These are phyloP conservation scores for Lichenostomus cassidix DNA, from an alignment of 2,113 vertebrate species.

Conservation along the genomic window DNA sequence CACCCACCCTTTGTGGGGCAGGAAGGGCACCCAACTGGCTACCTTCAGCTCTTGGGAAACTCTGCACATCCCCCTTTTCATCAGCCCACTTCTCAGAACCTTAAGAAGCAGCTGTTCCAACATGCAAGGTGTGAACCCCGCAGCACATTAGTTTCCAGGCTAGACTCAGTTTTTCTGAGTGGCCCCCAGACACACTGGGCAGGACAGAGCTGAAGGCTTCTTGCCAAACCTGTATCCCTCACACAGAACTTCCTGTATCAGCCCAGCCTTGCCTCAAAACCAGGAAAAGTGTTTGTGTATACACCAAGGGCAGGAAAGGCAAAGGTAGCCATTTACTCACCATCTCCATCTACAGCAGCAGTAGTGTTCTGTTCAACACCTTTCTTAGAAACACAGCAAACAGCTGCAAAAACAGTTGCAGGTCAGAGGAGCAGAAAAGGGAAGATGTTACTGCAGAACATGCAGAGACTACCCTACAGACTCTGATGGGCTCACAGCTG, in stretches of 20 bases:
- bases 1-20: not conserved
- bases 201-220: not conserved
- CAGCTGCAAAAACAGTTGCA: conserved; percentile 74
- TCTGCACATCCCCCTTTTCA: not conserved
- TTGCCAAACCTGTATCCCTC: not conserved
- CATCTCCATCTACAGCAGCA: conserved; percentile 84
- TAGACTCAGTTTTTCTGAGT: not conserved
- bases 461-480: not conserved
- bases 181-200: not conserved
- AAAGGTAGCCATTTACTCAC: conserved; percentile 64
- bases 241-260: not conserved
- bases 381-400: conserved; percentile 89
- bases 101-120: not conserved
- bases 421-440: not conserved
- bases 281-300: not conserved
- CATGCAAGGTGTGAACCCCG: not conserved
- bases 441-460: not conserved
- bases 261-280: not conserved
- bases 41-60: not conserved
- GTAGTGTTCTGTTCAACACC: conserved; percentile 77
- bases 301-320: not conserved
- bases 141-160: not conserved
- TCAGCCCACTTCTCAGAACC: not conserved
- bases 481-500: not conserved
- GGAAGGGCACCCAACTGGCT: not conserved